Base-by-base conservation (phyloP, 1,140 invertebrate genomes). In the Leptinotarsa undecemlineata region DNA sequence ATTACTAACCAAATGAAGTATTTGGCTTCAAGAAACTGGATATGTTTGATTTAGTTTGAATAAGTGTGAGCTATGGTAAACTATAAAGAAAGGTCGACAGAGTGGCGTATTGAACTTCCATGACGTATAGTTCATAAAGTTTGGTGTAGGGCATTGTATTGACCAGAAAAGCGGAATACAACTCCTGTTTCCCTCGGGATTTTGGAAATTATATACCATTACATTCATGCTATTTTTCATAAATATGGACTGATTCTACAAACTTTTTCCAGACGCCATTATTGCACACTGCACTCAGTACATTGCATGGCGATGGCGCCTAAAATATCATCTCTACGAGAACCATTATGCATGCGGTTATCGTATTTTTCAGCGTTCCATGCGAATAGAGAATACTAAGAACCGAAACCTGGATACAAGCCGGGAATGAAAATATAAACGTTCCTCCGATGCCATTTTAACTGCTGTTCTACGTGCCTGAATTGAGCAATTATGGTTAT, bases 401-500 rank as follows among this genome's bases (percentile, higher is more conserved):
- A 57, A 57, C 6, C 51, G 13, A 57, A 57, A 57, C 17, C 51
- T 57, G 51, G 17, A 57, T 19, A 57, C 51, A 57, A 57, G 15
- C 1, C 51, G n/a, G 51, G 51, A 57, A 57, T 57, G n/a, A 57
- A 19, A 57, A 57, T 57, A 57, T 4, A 57, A 17, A 57, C 15
- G 51, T 14, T 57, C 3, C 51, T 57, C 51, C 51, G 51, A 57
- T 57, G 51, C 51, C 51, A 57, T 57, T 57, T 19, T 57, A 57
- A 57, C 51, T 57, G n/a, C 51, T 19, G 15, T 19, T 6, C 51
- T 57, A 57, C 51, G 51, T 57, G 51, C 17, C 14, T 19, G n/a
- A 57, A 57, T 57, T 57, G 51, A 57, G 51, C 51, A 57, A 57
- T 57, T 57, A 57, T n/a, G 51, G 51, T 57, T 57, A 57, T 57